Evolutionary conservation across 1,140 invertebrate species (phyloP).

Genomic region (Achroia grisella): DNA sequence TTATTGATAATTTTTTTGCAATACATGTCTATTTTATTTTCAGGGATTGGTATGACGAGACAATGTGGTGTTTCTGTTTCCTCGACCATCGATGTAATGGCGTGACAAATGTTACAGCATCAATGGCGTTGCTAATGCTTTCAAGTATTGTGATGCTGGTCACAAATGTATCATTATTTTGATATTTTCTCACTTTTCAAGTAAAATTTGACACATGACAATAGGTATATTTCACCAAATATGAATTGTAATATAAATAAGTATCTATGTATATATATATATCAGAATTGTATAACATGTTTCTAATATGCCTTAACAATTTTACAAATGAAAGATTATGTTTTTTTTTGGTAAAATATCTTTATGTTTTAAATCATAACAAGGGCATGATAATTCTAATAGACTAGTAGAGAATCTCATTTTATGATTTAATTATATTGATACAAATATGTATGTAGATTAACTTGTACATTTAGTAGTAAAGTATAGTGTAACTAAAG

Average conservation of each 20-base stretch:
- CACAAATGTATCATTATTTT: slow-evolving; percentile 25
- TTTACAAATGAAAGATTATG: not conserved
- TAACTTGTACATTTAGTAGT: too few species aligned
- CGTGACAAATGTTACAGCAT: slow-evolving; percentile 26
- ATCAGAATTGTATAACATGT: not conserved
- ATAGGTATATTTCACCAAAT: not conserved
- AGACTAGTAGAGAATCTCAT: too few species aligned
- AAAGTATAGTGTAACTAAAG: too few species aligned
- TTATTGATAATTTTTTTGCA: not conserved
- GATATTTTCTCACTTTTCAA: not conserved
- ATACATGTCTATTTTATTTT: slow-evolving; percentile 46
- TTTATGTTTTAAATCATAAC: not conserved
- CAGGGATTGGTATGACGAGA: slow-evolving; percentile 88
- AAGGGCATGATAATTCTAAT: too few species aligned
- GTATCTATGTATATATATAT: not conserved
- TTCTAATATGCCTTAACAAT: not conserved
- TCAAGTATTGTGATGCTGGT: slow-evolving; percentile 23
- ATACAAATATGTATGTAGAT: too few species aligned
- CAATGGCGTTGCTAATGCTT: slow-evolving; percentile 31
- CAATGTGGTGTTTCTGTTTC: slow-evolving; percentile 93
- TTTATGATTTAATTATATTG: too few species aligned
- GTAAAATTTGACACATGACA: not conserved
- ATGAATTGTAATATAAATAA: not conserved
- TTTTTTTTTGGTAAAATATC: not conserved
- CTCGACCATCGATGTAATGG: slow-evolving; percentile 92